These are phyloP conservation scores for Syndactyla subalaris DNA, from an alignment of 2,797 vertebrate species.

Conservation along the genomic window DNA sequence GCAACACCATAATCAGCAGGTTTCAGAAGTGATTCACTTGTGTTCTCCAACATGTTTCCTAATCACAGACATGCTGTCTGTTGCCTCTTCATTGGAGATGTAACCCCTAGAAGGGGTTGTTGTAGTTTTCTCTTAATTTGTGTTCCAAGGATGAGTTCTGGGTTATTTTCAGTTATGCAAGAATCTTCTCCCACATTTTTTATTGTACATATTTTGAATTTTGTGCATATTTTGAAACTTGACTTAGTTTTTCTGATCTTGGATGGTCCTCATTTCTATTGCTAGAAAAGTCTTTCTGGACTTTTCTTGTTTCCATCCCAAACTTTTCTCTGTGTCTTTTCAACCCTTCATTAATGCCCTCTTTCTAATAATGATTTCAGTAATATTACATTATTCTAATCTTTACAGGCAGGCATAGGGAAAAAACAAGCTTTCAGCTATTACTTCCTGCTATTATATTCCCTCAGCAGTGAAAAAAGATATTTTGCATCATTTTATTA, in stretches of 20 bases:
- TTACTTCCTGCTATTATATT: background rate
- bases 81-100: background rate
- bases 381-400: constrained; percentile 5
- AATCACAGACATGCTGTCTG: fast-evolving
- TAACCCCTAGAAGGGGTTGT: background rate
- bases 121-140: background rate
- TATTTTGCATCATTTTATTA: background rate
- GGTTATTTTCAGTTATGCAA: background rate
- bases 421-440: background rate
- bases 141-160: background rate
- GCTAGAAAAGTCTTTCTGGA: background rate
- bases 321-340: background rate
- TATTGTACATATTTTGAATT: background rate
- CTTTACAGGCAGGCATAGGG: background rate
- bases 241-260: background rate
- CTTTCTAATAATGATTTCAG: background rate
- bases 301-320: background rate
- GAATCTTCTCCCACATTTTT: background rate
- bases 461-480: background rate
- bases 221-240: background rate
- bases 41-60: background rate
- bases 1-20: background rate
- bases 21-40: background rate
- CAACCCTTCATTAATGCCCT: background rate
- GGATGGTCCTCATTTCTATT: background rate